Conservation (phyloP, 2,797 vertebrate genomes). For the Melanotaenia boesemani region DNA sequence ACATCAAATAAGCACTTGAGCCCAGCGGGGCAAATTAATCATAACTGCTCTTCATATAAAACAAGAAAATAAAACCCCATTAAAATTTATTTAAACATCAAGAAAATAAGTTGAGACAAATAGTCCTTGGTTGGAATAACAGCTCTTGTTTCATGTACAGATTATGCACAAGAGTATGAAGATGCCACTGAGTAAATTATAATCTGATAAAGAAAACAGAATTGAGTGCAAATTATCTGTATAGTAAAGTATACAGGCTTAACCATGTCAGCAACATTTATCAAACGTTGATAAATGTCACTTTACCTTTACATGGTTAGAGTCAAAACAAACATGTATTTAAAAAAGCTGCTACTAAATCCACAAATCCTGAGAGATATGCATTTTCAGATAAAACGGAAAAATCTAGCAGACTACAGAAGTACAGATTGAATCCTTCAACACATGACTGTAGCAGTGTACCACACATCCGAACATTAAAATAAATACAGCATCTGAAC, state of each 20-base stretch:
- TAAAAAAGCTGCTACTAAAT: no score
- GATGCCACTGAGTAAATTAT: neutral
- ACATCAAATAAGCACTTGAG: neutral
- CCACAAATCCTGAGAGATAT: no score
- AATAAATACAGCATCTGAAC: neutral
- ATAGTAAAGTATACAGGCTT: slow-evolving; percentile 1
- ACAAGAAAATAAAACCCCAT: neutral
- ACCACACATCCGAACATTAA: no score
- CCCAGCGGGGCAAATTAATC: neutral
- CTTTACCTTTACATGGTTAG: no score
- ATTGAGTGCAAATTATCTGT: neutral
- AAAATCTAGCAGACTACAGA: no score
- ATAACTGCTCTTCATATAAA: neutral
- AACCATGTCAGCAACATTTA: slow-evolving; percentile 5
- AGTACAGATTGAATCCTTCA: no score
- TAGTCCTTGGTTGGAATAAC: slow-evolving; percentile 1
- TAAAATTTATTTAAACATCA: neutral
- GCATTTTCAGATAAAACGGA: no score
- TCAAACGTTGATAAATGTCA: neutral
- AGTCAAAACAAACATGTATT: no score
- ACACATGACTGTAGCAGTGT: no score
- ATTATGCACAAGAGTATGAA: neutral
- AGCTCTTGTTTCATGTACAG: neutral
- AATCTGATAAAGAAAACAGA: neutral
- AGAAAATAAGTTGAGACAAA: neutral